These are phyloP conservation scores for Metallyticus violacea DNA, from an alignment of 2,888 invertebrate genomes.

Conservation along the genomic window DNA sequence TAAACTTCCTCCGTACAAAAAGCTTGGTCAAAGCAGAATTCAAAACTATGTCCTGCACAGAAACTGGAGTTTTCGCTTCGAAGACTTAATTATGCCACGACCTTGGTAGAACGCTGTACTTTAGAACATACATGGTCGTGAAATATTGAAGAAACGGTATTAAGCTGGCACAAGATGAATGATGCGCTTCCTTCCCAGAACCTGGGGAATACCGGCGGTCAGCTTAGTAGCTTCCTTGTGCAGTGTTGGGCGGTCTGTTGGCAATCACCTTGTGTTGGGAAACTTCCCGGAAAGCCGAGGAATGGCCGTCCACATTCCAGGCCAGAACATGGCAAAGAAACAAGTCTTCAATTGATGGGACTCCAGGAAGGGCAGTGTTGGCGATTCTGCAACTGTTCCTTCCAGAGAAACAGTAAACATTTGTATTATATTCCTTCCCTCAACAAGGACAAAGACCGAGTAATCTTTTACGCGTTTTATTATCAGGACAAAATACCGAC, in stretches of 20 bases:
- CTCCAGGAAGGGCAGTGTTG: not conserved
- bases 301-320: not conserved
- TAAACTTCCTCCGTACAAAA: too few species aligned
- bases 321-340: too few species aligned
- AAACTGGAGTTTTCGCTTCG: too few species aligned
- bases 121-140: too few species aligned
- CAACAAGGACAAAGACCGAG: not conserved
- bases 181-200: not conserved
- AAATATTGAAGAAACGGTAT: not conserved
- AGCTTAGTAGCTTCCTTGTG: not conserved
- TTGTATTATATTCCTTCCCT: not conserved
- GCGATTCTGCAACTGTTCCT: not conserved
- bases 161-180: not conserved
- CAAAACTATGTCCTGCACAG: too few species aligned
- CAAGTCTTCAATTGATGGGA: not conserved
- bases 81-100: too few species aligned
- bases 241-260: not conserved
- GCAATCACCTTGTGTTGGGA: not conserved
- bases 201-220: not conserved
- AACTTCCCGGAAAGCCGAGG: not conserved
- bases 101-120: too few species aligned
- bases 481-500: too few species aligned
- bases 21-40: too few species aligned
- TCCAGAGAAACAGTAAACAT: not conserved
- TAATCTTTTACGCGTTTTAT: not conserved